Conservation (phyloP, 1,140 invertebrate genomes). For the Pseudomyrmex gracilis region DNA sequence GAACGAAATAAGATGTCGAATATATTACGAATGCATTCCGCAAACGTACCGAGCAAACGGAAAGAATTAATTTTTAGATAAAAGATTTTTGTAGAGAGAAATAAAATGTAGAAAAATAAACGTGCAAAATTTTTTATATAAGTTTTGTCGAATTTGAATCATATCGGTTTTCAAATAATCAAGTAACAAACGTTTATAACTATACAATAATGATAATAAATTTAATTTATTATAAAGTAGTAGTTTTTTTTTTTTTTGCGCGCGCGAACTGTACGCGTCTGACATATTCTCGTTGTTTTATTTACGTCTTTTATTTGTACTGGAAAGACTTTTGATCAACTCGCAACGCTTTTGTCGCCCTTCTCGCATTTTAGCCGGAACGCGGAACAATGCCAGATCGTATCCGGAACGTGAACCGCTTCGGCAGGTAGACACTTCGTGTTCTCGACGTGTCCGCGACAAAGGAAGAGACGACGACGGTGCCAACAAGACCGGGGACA, state of each 20-base stretch:
- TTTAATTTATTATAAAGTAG: no score
- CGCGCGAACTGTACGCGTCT: no score
- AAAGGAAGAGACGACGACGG: conserved; percentile 35
- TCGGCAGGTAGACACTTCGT: conserved; percentile 53
- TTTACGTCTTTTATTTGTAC: not conserved
- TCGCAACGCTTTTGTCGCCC: not conserved
- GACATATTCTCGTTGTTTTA: not conserved
- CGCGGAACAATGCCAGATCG: conserved; percentile 20
- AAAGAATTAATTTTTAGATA: no score
- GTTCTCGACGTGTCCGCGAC: conserved; percentile 29
- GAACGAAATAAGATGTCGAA: conserved; percentile 14
- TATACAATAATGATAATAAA: no score
- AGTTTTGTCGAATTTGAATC: no score
- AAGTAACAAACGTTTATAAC: no score
- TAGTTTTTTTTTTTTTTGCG: not conserved
- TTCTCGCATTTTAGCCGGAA: conserved; percentile 27
- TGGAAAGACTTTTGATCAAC: conserved; percentile 26
- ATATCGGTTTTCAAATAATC: no score
- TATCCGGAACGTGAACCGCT: conserved; percentile 34
- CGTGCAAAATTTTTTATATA: no score
- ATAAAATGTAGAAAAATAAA: no score
- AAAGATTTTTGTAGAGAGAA: no score
- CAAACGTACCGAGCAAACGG: no score
- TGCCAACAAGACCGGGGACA: conserved; percentile 5
- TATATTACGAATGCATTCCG: not conserved